These are phyloP conservation scores for Zaprionus ornatus DNA, from an alignment of 1,140 invertebrate genomes.

Conservation along the genomic window DNA sequence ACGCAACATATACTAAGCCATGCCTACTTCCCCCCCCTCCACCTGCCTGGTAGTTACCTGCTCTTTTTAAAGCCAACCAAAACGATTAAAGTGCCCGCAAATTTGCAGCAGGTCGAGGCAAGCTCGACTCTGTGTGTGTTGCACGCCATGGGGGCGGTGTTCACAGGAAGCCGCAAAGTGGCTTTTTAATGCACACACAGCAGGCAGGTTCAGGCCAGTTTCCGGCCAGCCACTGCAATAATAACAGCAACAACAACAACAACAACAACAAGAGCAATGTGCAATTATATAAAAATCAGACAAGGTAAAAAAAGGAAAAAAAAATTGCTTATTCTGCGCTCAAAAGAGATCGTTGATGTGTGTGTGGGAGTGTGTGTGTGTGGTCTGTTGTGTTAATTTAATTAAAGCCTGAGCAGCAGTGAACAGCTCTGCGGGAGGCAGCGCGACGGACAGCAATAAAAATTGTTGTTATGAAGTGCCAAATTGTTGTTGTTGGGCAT, in stretches of 20 bases:
- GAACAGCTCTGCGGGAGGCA: neutral
- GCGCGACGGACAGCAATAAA: neutral
- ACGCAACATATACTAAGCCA: constrained; percentile 1
- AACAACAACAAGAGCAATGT: constrained; percentile 32
- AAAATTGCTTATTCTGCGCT: constrained; percentile 73
- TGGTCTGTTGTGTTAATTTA: constrained; percentile 77
- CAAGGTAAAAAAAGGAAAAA: constrained; percentile 40
- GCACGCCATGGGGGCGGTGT: constrained; percentile 67
- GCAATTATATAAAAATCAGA: constrained; percentile 75
- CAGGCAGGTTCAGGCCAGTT: constrained; percentile 35
- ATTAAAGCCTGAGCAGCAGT: constrained; percentile 48
- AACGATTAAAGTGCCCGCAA: constrained; percentile 73
- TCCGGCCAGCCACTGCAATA: constrained; percentile 24
- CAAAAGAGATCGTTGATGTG: constrained; percentile 30
- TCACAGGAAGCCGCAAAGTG: constrained; percentile 79
- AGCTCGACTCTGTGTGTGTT: neutral
- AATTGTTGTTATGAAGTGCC: constrained; percentile 46
- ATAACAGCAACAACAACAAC: constrained; percentile 28
- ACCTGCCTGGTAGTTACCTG: neutral
- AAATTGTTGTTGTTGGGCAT: constrained; percentile 35
- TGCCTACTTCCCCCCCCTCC: neutral
- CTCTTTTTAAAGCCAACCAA: constrained; percentile 29
- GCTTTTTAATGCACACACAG: constrained; percentile 78
- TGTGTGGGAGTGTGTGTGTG: constrained; percentile 33
- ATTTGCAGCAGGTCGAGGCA: constrained; percentile 40